Evolutionary conservation across 1,140 invertebrate species (phyloP).

Genomic region (Leptoteleia sp.): DNA sequence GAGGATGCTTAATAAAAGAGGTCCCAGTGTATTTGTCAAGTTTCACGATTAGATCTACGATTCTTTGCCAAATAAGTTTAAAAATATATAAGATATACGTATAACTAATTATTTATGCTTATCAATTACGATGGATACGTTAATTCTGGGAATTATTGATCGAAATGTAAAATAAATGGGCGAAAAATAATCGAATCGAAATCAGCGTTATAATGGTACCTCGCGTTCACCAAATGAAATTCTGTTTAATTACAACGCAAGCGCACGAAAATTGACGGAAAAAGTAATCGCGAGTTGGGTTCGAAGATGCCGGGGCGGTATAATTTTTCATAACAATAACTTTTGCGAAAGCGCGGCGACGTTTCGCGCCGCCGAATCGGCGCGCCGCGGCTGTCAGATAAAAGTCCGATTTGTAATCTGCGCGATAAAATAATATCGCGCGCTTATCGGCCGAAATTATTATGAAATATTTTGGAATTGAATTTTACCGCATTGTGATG

Average conservation of each 20-base stretch:
- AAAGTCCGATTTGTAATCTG: constrained; percentile 14
- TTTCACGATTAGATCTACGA: too few species aligned
- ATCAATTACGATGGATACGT: too few species aligned
- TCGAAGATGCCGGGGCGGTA: constrained; percentile 1
- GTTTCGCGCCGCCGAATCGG: constrained; percentile 3
- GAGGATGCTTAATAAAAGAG: too few species aligned
- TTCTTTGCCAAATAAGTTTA: too few species aligned
- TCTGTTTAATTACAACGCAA: constrained; percentile 36
- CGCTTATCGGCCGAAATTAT: neutral
- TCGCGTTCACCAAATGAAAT: constrained; percentile 27
- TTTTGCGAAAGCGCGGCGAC: constrained; percentile 6
- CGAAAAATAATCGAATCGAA: constrained; percentile 8
- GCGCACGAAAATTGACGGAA: constrained; percentile 21
- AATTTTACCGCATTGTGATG: neutral
- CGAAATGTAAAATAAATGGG: constrained; percentile 3
- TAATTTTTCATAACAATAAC: constrained; percentile 14
- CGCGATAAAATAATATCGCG: constrained; percentile 9
- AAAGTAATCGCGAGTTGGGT: constrained; percentile 16
- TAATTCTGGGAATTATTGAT: too few species aligned
- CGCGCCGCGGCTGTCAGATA: neutral
- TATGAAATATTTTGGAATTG: constrained; percentile 2
- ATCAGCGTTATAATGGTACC: constrained; percentile 6
- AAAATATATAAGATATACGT: too few species aligned
- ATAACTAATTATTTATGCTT: too few species aligned
- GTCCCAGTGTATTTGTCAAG: too few species aligned